Conservation (phyloP, 2,888 invertebrate genomes). For the Tenthredo notha region DNA sequence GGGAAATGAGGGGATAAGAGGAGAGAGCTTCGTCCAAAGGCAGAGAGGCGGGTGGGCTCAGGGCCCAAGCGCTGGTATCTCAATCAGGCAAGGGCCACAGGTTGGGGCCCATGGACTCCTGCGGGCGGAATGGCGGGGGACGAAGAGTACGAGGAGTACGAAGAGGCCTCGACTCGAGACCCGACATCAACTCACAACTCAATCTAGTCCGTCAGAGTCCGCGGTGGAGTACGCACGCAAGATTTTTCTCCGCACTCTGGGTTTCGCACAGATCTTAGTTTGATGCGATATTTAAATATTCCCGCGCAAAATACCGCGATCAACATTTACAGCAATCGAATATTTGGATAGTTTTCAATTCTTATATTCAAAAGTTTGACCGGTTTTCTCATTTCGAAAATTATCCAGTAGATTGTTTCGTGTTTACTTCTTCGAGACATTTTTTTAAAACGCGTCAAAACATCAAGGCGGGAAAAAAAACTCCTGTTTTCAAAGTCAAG, state of each 20-base stretch:
- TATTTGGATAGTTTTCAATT: slow-evolving; percentile 27
- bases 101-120: slow-evolving; percentile 73
- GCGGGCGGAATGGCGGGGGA: slow-evolving; percentile 63
- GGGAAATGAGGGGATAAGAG: slow-evolving; percentile 47
- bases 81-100: slow-evolving; percentile 75
- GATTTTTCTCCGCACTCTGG: slow-evolving; percentile 50
- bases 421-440: background rate
- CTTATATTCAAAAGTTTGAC: background rate
- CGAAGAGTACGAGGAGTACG: slow-evolving; percentile 59
- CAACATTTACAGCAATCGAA: background rate
- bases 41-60: slow-evolving; percentile 56
- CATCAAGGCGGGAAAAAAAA: background rate
- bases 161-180: slow-evolving; percentile 70
- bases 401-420: background rate
- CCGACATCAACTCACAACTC: slow-evolving; percentile 74
- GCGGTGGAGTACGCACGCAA: slow-evolving; percentile 65
- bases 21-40: slow-evolving; percentile 42
- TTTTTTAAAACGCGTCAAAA: background rate
- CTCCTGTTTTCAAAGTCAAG: background rate
- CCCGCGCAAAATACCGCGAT: slow-evolving; percentile 12
- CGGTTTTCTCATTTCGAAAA: background rate
- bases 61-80: slow-evolving; percentile 72
- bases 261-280: background rate
- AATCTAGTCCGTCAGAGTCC: slow-evolving; percentile 76
- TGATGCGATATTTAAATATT: background rate